A percentile compares a stretch with the other conserved stretches of the same genome.
Evolutionary conservation across 2,113 vertebrate species (phyloP).

Genomic region (Morone chrysops): DNA sequence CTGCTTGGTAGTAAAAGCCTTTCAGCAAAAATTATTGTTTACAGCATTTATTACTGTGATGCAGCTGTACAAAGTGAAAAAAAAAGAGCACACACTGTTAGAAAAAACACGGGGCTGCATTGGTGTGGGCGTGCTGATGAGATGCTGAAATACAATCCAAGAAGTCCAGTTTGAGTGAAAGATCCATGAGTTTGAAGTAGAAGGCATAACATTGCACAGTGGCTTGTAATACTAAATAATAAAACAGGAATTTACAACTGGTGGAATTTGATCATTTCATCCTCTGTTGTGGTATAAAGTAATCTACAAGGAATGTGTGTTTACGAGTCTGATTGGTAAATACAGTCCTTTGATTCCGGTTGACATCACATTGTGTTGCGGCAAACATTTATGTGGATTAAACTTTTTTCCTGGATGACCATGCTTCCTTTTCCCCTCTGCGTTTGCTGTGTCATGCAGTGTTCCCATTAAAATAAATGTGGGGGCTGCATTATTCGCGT

Average conservation of each 20-base stretch:
- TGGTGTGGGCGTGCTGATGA: constrained; percentile 1
- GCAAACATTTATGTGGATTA: neutral
- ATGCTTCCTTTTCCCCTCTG: neutral
- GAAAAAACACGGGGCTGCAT: neutral
- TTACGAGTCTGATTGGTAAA: neutral
- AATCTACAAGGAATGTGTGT: too few relatives aligned
- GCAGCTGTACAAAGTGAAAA: neutral
- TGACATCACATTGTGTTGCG: neutral
- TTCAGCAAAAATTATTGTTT: neutral
- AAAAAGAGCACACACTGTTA: neutral
- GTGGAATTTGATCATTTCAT: too few relatives aligned
- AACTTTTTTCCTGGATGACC: neutral
- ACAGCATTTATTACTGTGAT: constrained; percentile 15
- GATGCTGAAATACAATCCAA: constrained; percentile 16
- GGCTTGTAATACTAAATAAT: neutral
- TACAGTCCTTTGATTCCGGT: neutral
- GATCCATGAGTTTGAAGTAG: neutral
- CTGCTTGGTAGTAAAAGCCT: neutral
- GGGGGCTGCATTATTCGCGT: neutral
- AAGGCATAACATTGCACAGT: neutral
- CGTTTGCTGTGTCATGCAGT: constrained; percentile 1
- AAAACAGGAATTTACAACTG: too few relatives aligned
- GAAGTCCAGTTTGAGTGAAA: neutral
- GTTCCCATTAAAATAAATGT: constrained; percentile 1
- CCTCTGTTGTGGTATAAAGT: too few relatives aligned